These are phyloP conservation scores for Aurelia sp. DNA, from an alignment of 30 jellyfish, hydroid and myxozoan genomes.

Conservation along the genomic window DNA sequence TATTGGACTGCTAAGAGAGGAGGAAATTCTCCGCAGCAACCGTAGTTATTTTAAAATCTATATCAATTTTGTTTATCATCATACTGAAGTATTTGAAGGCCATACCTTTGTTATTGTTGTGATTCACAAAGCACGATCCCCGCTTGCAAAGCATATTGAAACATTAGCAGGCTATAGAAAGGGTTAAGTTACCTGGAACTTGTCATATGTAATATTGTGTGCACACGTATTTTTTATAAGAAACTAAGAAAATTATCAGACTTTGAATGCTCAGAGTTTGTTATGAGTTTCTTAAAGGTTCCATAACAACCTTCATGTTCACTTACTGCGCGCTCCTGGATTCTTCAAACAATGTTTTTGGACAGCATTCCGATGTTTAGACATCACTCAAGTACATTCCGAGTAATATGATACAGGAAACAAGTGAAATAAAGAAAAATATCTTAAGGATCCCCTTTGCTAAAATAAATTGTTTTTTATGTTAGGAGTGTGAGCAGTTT, in stretches of 20 bases:
- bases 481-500: not conserved
- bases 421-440: too few relatives aligned
- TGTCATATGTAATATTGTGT: not conserved
- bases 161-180: too few relatives aligned
- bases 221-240: not conserved
- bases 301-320: too few relatives aligned
- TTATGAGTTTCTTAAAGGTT: too few relatives aligned
- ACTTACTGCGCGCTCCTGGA: too few relatives aligned
- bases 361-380: too few relatives aligned
- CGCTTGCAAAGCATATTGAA: not conserved
- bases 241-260: too few relatives aligned
- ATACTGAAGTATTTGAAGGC: not conserved
- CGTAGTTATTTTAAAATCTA: not conserved
- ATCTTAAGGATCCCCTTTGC: too few relatives aligned
- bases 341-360: too few relatives aligned
- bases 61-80: not conserved
- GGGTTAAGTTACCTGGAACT: conserved; percentile 3
- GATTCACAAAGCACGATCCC: not conserved
- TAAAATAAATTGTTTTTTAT: not conserved
- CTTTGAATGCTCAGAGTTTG: too few relatives aligned
- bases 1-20: conserved; percentile 7
- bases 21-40: conserved; percentile 9
- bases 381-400: too few relatives aligned
- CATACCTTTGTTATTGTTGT: conserved; percentile 1
- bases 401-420: too few relatives aligned